These are phyloP conservation scores for Melitaea athalia DNA, from an alignment of 2,888 invertebrate species.

Conservation along the genomic window DNA sequence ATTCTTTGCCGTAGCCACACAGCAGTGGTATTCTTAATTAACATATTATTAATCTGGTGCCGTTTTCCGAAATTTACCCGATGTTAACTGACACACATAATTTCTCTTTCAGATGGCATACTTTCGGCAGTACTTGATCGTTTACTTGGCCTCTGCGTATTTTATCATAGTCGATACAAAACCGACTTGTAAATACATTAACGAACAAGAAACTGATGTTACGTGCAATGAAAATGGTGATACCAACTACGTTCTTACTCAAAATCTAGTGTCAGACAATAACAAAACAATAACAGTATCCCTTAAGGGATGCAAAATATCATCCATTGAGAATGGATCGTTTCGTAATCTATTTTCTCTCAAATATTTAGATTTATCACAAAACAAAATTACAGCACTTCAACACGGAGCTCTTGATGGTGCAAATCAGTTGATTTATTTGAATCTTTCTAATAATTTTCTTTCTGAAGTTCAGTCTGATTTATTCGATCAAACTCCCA, in stretches of 20 bases:
- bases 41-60: too few species aligned
- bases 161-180: conserved; percentile 24
- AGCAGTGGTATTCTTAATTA: too few species aligned
- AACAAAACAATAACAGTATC: conserved; percentile 46
- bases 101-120: conserved; percentile 34
- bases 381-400: conserved; percentile 53
- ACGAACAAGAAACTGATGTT: conserved; percentile 33
- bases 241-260: conserved; percentile 46
- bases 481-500: conserved; percentile 55
- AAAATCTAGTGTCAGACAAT: conserved; percentile 52
- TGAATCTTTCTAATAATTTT: conserved; percentile 58
- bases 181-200: conserved; percentile 43
- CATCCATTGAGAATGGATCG: conserved; percentile 50
- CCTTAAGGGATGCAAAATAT: conserved; percentile 50
- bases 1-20: too few species aligned
- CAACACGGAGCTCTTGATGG: conserved; percentile 57
- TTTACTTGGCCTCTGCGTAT: not conserved
- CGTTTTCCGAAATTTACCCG: not conserved
- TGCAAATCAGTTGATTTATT: conserved; percentile 45
- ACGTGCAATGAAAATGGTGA: conserved; percentile 43
- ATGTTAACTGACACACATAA: not conserved
- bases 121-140: not conserved
- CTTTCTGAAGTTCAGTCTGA: conserved; percentile 54
- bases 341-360: conserved; percentile 53
- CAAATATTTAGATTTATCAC: conserved; percentile 56